These are phyloP conservation scores for Bettongia penicillata DNA, from an alignment of 2,113 vertebrate species.

Conservation along the genomic window DNA sequence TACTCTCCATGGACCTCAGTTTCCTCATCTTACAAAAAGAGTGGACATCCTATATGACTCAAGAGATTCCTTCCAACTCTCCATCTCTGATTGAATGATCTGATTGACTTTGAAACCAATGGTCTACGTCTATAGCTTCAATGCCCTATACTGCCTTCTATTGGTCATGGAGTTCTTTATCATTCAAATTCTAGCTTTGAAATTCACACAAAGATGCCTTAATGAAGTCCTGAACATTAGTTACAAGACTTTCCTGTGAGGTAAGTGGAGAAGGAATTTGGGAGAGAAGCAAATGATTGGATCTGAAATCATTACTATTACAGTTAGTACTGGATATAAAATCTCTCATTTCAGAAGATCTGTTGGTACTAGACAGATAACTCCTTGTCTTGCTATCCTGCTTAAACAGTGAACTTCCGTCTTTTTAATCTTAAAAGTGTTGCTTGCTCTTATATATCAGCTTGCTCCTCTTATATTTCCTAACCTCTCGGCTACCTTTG, in stretches of 20 bases:
- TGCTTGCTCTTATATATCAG: no score
- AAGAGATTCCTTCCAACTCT: not conserved
- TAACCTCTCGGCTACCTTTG: not conserved
- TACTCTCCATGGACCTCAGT: not conserved
- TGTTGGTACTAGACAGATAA: not conserved
- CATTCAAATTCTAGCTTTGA: conserved; percentile 44
- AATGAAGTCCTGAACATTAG: conserved; percentile 27
- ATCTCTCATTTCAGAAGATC: not conserved
- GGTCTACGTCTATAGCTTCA: not conserved
- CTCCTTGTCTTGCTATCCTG: not conserved
- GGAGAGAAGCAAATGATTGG: not conserved
- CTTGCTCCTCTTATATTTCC: not conserved
- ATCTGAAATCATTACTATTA: not conserved
- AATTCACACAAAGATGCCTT: conserved; percentile 28
- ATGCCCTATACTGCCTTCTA: not conserved
- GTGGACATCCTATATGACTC: not conserved
- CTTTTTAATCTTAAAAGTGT: not conserved
- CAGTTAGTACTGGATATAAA: not conserved
- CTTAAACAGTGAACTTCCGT: not conserved
- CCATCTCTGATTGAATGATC: not conserved
- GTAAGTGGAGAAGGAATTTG: not conserved
- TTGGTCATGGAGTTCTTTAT: not conserved
- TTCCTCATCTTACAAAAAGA: not conserved
- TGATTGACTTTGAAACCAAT: not conserved
- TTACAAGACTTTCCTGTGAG: not conserved